Percentiles rank a stretch among this genome's conserved stretches.
These are phyloP conservation scores for Eupelmus urozonus DNA, from an alignment of 2,888 invertebrate genomes.

Conservation along the genomic window DNA sequence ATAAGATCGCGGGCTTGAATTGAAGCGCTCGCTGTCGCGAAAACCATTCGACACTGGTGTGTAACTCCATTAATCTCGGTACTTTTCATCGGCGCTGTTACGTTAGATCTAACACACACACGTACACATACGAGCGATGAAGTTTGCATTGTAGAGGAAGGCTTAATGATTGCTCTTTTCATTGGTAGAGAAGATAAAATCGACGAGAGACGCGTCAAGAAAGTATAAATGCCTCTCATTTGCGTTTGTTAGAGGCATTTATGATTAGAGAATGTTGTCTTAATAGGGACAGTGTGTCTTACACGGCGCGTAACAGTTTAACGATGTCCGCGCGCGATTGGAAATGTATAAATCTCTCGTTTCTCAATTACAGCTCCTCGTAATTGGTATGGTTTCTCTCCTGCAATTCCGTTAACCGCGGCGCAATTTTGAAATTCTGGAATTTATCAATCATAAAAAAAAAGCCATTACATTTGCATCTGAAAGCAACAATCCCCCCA, in stretches of 20 bases:
- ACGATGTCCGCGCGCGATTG: too few relatives aligned
- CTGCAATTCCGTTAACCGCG: too few relatives aligned
- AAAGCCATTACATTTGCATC: too few relatives aligned
- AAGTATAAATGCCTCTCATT: background rate
- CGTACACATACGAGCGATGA: background rate
- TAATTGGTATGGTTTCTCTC: too few relatives aligned
- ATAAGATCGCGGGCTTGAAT: conserved; percentile 23
- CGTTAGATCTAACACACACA: conserved; percentile 1
- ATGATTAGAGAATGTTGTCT: too few relatives aligned
- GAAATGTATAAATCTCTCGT: too few relatives aligned
- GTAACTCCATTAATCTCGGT: conserved; percentile 24
- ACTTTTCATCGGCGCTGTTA: background rate
- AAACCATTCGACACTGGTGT: conserved; percentile 2
- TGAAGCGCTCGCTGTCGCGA: conserved; percentile 8
- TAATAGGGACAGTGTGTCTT: too few relatives aligned
- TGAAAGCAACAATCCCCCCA: too few relatives aligned
- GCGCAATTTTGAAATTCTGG: too few relatives aligned
- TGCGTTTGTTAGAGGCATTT: background rate
- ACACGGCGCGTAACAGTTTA: too few relatives aligned
- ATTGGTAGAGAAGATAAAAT: background rate
- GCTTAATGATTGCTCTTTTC: conserved; percentile 8
- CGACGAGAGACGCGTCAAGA: conserved; percentile 4
- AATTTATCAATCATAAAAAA: too few relatives aligned
- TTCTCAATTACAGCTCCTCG: too few relatives aligned
- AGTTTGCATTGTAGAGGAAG: background rate